phyloP scores from a whole-genome alignment of 2,113 vertebrate species.

The Xiphophorus hellerii region DNA sequence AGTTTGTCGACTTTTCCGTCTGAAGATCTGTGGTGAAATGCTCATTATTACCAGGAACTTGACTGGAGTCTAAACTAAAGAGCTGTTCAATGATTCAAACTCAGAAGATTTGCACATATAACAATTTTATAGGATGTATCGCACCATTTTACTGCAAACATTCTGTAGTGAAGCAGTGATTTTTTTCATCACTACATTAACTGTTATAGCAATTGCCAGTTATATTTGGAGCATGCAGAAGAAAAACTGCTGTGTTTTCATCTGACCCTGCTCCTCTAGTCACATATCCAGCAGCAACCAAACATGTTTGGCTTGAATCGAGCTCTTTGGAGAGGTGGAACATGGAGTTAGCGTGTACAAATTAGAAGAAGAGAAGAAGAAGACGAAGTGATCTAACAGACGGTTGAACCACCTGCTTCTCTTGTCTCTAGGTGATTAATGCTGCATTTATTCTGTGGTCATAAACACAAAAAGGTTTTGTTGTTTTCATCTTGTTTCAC shows the following conservation, averaged over 20 bases:
- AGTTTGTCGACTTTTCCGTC: too few species aligned
- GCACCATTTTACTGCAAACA: too few species aligned
- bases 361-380: conserved; percentile 15
- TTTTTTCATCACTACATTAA: too few species aligned
- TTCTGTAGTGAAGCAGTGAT: too few species aligned
- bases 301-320: conserved; percentile 10
- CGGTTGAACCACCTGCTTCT: conserved; percentile 40
- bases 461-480: not conserved
- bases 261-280: conserved; percentile 22
- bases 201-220: not conserved
- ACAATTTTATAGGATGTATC: too few species aligned
- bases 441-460: not conserved
- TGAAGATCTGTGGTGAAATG: too few species aligned
- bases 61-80: too few species aligned
- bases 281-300: not conserved
- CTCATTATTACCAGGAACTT: too few species aligned
- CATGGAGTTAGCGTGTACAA: conserved; percentile 30
- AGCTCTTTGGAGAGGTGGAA: not conserved
- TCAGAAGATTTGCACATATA: too few species aligned
- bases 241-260: not conserved
- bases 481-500: not conserved
- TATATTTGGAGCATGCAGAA: conserved; percentile 7
- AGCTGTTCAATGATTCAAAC: too few species aligned
- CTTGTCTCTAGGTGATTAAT: not conserved
- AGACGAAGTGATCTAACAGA: conserved; percentile 33